A percentile compares a stretch with the other conserved stretches of the same genome.
Conservation (phyloP, 2,888 invertebrate genomes). For the Drosophila nr. perissopoda region DNA sequence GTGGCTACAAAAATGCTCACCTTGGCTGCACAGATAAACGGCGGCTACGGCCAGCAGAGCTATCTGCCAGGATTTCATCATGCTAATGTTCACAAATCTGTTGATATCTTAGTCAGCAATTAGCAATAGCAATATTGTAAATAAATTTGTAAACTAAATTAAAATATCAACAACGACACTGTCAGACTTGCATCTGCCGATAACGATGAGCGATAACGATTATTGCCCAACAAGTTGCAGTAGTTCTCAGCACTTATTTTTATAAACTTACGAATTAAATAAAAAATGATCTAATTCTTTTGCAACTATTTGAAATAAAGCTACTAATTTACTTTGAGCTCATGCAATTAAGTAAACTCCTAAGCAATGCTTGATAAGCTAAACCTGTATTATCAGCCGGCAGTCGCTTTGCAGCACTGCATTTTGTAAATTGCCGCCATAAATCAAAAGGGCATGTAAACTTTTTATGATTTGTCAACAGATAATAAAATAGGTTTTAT, state of each 20-base stretch:
- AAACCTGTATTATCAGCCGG: conserved; percentile 6
- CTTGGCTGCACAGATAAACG: conserved; percentile 76
- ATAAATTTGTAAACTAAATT: conserved; percentile 32
- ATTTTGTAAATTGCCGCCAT: conserved; percentile 7
- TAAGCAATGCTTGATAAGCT: not conserved
- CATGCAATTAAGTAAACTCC: not conserved
- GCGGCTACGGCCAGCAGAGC: conserved; percentile 65
- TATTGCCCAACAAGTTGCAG: conserved; percentile 21
- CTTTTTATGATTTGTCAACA: too few relatives aligned
- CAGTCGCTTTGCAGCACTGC: not conserved
- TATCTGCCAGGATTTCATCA: conserved; percentile 80
- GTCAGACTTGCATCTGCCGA: conserved; percentile 41
- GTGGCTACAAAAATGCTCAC: conserved; percentile 68
- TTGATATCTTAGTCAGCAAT: conserved; percentile 1
- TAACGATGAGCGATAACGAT: conserved; percentile 36
- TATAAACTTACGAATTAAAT: conserved; percentile 22
- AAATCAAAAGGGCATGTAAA: not conserved
- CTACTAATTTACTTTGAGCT: not conserved
- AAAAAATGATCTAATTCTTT: not conserved
- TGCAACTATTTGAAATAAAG: not conserved
- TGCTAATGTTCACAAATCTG: not conserved
- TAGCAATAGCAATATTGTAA: conserved; percentile 30
- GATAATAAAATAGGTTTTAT: not conserved
- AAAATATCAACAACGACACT: conserved; percentile 45
- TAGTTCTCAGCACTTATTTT: conserved; percentile 11